phyloP scores from a whole-genome alignment of 2,113 vertebrate genomes.

The Talpa occidentalis region DNA sequence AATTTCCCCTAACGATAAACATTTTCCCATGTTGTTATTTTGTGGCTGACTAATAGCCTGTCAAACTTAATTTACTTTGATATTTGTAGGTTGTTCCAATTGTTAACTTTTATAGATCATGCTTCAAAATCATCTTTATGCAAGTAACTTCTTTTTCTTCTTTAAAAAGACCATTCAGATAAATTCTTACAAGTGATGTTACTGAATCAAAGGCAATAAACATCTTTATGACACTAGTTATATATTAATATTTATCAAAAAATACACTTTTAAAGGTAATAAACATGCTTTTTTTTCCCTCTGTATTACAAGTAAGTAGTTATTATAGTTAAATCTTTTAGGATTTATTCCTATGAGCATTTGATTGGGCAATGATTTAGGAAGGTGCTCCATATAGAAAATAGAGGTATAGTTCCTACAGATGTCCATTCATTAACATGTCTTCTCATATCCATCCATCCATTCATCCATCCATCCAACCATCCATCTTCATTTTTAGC shows the following conservation, averaged over 20 bases:
- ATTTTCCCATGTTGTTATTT: neutral
- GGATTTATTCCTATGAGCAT: neutral
- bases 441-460: neutral
- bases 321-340: slow-evolving; percentile 29
- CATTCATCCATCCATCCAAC: neutral
- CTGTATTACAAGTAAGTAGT: neutral
- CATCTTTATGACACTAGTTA: neutral
- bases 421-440: neutral
- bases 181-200: neutral
- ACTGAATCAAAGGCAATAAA: neutral
- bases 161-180: neutral
- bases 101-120: slow-evolving; percentile 29
- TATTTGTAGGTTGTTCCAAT: neutral
- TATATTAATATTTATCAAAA: neutral
- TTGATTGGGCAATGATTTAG: neutral
- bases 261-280: slow-evolving; percentile 4
- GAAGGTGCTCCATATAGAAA: neutral
- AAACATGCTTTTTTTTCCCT: neutral
- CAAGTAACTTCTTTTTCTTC: neutral
- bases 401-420: neutral
- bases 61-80: neutral
- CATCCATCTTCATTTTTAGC: neutral
- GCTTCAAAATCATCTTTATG: neutral
- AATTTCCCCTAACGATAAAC: neutral
- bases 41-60: neutral